These are phyloP conservation scores for Gari tellinella DNA, from an alignment of 2,888 invertebrate genomes.

Conservation along the genomic window DNA sequence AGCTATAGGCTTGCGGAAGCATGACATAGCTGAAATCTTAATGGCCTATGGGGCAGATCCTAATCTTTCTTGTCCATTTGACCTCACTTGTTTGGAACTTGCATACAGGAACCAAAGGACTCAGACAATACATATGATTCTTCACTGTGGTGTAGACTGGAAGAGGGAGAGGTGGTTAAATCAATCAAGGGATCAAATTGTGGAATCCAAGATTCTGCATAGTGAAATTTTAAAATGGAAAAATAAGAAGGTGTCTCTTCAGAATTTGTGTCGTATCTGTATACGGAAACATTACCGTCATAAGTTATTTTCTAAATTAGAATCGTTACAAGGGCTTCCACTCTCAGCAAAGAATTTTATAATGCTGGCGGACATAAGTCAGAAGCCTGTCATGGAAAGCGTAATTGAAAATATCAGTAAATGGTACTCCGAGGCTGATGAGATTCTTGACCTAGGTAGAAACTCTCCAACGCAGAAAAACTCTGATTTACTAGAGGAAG, in stretches of 20 bases:
- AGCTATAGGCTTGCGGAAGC: constrained; percentile 60
- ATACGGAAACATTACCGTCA: constrained; percentile 14
- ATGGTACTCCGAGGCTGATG: too few species aligned
- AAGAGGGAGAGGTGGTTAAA: constrained; percentile 61
- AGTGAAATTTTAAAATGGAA: constrained; percentile 9
- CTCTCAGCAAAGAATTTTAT: too few species aligned
- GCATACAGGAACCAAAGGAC: constrained; percentile 45
- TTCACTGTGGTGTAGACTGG: constrained; percentile 63
- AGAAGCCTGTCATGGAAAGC: too few species aligned
- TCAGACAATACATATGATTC: constrained; percentile 40
- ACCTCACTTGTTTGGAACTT: constrained; percentile 63
- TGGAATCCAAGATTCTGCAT: not conserved
- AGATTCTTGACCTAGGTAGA: too few species aligned
- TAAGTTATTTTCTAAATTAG: constrained; percentile 6
- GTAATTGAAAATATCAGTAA: too few species aligned
- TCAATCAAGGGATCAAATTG: not conserved
- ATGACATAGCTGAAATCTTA: constrained; percentile 56
- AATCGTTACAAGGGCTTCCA: too few species aligned
- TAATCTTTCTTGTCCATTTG: constrained; percentile 69
- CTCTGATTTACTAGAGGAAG: too few species aligned
- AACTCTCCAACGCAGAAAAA: too few species aligned
- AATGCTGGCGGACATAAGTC: too few species aligned
- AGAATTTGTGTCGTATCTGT: constrained; percentile 22
- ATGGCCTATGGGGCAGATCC: constrained; percentile 68
- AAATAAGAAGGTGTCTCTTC: constrained; percentile 11